A percentile compares a stretch with the other conserved stretches of the same genome.
Conservation (phyloP, 2,113 vertebrate species). For the Pseudonaja textilis region DNA sequence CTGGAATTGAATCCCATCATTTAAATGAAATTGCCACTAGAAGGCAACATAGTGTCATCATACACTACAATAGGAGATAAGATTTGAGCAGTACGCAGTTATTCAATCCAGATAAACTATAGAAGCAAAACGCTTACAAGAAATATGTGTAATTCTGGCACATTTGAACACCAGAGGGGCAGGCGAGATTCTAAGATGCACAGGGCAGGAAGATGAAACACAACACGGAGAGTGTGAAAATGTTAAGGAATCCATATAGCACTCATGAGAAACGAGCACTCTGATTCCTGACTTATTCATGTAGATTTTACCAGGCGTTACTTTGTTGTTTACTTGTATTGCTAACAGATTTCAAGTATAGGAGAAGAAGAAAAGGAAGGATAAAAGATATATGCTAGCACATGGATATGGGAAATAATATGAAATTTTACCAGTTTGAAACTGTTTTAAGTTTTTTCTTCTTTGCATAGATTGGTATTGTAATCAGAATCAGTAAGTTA, state of each 20-base stretch:
- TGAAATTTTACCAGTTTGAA: neutral
- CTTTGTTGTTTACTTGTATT: slow-evolving; percentile 42
- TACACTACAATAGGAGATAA: neutral
- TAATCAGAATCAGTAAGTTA: slow-evolving; percentile 12
- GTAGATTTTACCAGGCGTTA: slow-evolving; percentile 38
- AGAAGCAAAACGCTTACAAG: neutral
- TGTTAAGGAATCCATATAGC: slow-evolving; percentile 15
- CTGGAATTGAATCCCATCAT: neutral
- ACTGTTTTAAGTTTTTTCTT: neutral
- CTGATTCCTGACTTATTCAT: slow-evolving; percentile 32
- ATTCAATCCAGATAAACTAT: neutral
- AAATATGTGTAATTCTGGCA: neutral
- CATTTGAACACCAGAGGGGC: neutral
- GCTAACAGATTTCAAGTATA: slow-evolving; percentile 19
- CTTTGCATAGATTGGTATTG: neutral
- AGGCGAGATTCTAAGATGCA: neutral
- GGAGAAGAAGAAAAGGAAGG: slow-evolving; percentile 20
- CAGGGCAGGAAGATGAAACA: neutral
- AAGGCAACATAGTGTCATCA: neutral
- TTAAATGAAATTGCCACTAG: neutral
- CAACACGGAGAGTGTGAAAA: slow-evolving; percentile 16
- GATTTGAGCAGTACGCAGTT: neutral
- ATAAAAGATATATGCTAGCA: neutral
- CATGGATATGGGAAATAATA: slow-evolving; percentile 18
- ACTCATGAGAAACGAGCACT: slow-evolving; percentile 6